These are phyloP conservation scores for Megaceryle alcyon DNA, from an alignment of 2,797 vertebrate genomes.

Conservation along the genomic window DNA sequence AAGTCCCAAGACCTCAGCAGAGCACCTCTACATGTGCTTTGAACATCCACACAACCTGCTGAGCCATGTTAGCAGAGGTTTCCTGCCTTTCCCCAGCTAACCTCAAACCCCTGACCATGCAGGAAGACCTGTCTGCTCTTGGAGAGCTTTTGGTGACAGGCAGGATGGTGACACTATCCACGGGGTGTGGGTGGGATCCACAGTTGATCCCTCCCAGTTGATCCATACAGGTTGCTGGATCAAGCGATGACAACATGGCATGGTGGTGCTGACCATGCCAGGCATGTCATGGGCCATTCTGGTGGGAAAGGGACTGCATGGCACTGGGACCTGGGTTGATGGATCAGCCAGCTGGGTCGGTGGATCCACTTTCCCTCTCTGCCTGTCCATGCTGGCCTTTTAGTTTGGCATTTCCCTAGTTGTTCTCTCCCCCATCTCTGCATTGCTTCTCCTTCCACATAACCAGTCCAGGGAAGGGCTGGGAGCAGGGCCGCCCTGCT, in stretches of 20 bases:
- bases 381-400: not conserved
- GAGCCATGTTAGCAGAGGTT: not conserved
- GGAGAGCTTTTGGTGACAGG: not conserved
- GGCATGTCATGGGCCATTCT: not conserved
- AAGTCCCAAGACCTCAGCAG: not conserved
- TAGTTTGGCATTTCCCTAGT: not conserved
- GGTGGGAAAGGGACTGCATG: not conserved
- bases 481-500: not conserved
- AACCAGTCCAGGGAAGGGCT: not conserved
- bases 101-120: not conserved
- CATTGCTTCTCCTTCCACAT: not conserved
- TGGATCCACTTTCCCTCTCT: not conserved
- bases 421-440: not conserved
- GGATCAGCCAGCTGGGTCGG: not conserved
- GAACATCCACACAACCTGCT: not conserved
- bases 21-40: not conserved
- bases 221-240: not conserved
- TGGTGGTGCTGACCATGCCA: fast-evolving
- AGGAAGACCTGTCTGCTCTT: not conserved
- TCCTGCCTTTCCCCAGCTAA: not conserved
- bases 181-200: not conserved
- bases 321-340: fast-evolving
- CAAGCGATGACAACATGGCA: not conserved
- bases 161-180: not conserved
- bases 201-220: not conserved